A percentile compares a stretch with the other conserved stretches of the same genome.
Conservation (phyloP, 2,888 invertebrate genomes). For the Habrosyne pyritoides region DNA sequence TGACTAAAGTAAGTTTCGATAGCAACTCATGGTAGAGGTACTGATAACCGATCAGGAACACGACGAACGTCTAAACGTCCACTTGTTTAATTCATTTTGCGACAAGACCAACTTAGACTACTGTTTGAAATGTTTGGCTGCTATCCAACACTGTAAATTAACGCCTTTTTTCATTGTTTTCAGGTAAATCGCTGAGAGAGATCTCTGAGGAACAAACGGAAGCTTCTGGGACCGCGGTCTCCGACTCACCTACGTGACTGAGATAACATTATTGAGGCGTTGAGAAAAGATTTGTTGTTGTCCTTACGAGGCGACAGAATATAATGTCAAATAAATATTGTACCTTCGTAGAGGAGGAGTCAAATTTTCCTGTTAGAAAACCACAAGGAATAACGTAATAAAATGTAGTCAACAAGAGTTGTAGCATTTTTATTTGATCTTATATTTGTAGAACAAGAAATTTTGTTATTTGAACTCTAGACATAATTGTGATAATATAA, state of each 20-base stretch:
- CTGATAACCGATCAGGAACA: constrained; percentile 72
- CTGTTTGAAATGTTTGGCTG: constrained; percentile 79
- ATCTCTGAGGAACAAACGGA: constrained; percentile 55
- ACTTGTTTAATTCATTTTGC: constrained; percentile 76
- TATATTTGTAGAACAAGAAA: neutral
- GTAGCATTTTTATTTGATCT: constrained; percentile 49
- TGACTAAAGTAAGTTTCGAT: too few relatives aligned
- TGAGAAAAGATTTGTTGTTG: constrained; percentile 15
- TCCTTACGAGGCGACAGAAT: neutral
- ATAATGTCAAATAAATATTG: neutral
- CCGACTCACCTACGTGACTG: constrained; percentile 31
- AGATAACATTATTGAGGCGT: constrained; percentile 17
- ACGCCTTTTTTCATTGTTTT: constrained; percentile 77
- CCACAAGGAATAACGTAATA: constrained; percentile 32
- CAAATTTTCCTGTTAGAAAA: constrained; percentile 17
- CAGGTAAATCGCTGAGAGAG: constrained; percentile 79
- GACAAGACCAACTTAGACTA: constrained; percentile 73
- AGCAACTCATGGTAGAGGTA: too few relatives aligned
- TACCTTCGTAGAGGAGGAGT: constrained; percentile 2
- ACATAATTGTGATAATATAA: neutral
- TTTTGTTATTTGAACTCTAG: neutral
- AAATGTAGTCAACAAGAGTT: constrained; percentile 31
- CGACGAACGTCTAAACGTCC: constrained; percentile 59
- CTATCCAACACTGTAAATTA: constrained; percentile 78
- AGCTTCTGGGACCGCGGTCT: constrained; percentile 55